Evolutionary conservation across 2,113 vertebrate species (phyloP), one percentile per base, ranked within the genome.

Genomic region (Psilopogon haemacephalus): DNA sequence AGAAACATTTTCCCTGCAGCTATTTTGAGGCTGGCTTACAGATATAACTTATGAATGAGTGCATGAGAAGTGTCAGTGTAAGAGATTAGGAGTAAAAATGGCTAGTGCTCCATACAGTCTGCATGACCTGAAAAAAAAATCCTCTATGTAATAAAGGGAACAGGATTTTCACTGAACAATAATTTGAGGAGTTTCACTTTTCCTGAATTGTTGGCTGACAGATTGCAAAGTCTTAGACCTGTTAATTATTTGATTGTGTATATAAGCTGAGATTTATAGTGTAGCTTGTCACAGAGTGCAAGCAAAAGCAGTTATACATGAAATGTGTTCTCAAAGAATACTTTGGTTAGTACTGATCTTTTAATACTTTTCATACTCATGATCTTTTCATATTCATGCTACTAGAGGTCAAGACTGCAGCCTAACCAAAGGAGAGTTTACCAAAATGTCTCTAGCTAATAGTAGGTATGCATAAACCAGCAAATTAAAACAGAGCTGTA

Each of bases 311-410:
- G 38, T 9, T 70, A 59, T 38, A 44, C 23, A 77, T 15, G 11
- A 77, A 71, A 50, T 52, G 59, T 37, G 32, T 74, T 42, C 42
- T 80, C 90, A 35, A 56, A 64, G 65, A 77, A 48, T 33, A 65
- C 23, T 75, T 64, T 35, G 19, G n/a, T 58, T 88, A 60, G 84
- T 13, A 44, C 9, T 37, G 50, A 67, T 67, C 40, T 80, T n/a
- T n/a, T n/a, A n/a, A n/a, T n/a, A n/a, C n/a, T n/a, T n/a, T n/a
- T n/a, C n/a, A n/a, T n/a, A n/a, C n/a, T n/a, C n/a, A 8, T 37
- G 55, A 63, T 65, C 40, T 80, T 74, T 77, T 44, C 46, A 64
- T 15, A 32, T 0, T 0, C 80, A 74, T 1, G 1, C 37, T 55
- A 28, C 21, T 55, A 28, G 9, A 73, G 14, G 18, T 80, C 60